Evolutionary conservation across 1,140 invertebrate genomes (phyloP).

Genomic region (Drosophila arizonae): DNA sequence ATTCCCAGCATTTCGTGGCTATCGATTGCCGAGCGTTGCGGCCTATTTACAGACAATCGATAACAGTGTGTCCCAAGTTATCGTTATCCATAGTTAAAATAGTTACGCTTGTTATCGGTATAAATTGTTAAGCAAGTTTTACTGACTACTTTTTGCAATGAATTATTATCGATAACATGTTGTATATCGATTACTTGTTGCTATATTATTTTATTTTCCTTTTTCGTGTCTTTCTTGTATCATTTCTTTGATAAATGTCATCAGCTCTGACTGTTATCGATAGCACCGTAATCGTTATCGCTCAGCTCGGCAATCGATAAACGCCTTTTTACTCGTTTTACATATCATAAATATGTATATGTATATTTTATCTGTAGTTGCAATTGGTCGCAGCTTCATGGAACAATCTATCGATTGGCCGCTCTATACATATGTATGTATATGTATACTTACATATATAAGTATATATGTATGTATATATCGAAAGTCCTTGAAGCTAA

Average conservation of each 20-base stretch:
- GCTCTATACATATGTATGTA: too few relatives aligned
- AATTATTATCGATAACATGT: background rate
- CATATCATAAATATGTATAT: conserved; percentile 1
- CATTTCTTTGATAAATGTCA: background rate
- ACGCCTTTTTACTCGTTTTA: conserved; percentile 16
- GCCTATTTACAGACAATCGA: background rate
- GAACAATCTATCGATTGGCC: background rate
- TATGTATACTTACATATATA: background rate
- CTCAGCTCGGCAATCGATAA: conserved; percentile 48
- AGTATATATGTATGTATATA: background rate
- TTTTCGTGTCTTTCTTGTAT: background rate
- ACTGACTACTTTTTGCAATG: too few relatives aligned
- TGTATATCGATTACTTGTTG: too few relatives aligned
- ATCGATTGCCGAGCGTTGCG: conserved; percentile 6
- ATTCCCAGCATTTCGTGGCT: conserved; percentile 11
- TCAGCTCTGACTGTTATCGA: conserved; percentile 1
- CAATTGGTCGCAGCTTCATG: conserved; percentile 36
- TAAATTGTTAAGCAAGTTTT: too few relatives aligned
- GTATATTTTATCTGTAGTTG: conserved; percentile 18
- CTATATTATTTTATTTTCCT: background rate
- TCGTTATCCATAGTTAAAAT: background rate
- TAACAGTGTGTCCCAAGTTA: background rate
- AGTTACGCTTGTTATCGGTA: background rate
- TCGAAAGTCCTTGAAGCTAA: background rate
- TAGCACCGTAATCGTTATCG: conserved; percentile 17